Evolutionary conservation across 1,140 invertebrate genomes (phyloP).

Genomic region (Diprion similis): DNA sequence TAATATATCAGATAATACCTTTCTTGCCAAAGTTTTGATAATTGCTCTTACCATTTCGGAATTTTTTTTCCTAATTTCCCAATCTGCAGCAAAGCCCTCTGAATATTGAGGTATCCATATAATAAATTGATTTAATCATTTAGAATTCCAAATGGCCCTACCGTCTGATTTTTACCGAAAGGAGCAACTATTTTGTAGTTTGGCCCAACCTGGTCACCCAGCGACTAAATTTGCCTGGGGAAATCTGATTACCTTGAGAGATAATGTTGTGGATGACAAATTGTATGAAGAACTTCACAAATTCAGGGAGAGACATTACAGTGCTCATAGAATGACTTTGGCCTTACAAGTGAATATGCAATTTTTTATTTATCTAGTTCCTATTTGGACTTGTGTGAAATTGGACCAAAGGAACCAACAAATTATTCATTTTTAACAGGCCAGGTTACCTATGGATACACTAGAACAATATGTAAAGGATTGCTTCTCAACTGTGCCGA

Average conservation of each 20-base stretch:
- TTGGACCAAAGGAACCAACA: constrained; percentile 9
- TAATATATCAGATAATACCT: too few species aligned
- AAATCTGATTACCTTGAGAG: constrained; percentile 78
- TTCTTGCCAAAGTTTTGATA: not conserved
- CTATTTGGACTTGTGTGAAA: not conserved
- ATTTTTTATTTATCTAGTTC: not conserved
- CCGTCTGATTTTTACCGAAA: constrained; percentile 72
- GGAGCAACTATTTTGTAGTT: constrained; percentile 75
- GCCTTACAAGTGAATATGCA: constrained; percentile 69
- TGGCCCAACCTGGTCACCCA: constrained; percentile 75
- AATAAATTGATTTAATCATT: constrained; percentile 15
- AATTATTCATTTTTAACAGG: constrained; percentile 58
- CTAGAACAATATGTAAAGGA: constrained; percentile 73
- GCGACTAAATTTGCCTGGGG: constrained; percentile 87
- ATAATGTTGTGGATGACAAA: constrained; percentile 70
- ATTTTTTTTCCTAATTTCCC: constrained; percentile 16
- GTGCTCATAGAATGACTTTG: constrained; percentile 88
- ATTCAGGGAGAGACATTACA: constrained; percentile 85
- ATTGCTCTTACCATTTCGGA: not conserved
- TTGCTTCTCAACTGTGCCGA: constrained; percentile 71
- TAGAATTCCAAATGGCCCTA: constrained; percentile 79
- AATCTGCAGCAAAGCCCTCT: constrained; percentile 6
- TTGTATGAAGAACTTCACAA: constrained; percentile 75
- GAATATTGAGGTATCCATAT: not conserved
- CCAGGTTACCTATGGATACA: constrained; percentile 77